phyloP scores from a whole-genome alignment of 2,797 vertebrate genomes.

The Odontamblyopus rebecca region DNA sequence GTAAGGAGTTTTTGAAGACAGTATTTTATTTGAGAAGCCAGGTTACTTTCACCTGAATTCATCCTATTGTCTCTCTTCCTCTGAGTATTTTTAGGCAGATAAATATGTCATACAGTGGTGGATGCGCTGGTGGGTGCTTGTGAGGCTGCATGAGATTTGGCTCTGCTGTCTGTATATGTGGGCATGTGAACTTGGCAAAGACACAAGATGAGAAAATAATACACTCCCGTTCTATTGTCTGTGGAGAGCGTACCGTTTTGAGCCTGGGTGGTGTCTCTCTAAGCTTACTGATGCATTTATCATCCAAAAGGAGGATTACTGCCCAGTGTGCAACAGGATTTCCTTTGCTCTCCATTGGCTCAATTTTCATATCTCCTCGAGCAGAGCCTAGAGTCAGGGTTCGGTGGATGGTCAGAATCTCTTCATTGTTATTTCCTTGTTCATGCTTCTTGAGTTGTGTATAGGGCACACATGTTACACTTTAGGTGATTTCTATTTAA shows the following conservation, averaged over 20 bases:
- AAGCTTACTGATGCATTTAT: conserved; percentile 51
- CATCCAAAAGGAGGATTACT: conserved; percentile 65
- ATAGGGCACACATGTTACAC: neutral
- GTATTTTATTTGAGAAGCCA: neutral
- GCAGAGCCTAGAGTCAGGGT: conserved; percentile 37
- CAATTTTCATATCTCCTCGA: conserved; percentile 56
- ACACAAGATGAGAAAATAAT: conserved; percentile 61
- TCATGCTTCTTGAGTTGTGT: neutral
- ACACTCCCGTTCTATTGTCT: conserved; percentile 67
- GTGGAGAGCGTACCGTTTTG: conserved; percentile 56
- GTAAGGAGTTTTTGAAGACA: neutral
- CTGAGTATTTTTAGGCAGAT: conserved; percentile 30
- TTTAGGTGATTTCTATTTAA: too few species aligned
- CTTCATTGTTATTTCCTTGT: conserved; percentile 18
- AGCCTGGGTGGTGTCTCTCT: conserved; percentile 59
- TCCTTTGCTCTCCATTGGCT: conserved; percentile 46
- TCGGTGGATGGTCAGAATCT: conserved; percentile 24
- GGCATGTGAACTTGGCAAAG: conserved; percentile 66
- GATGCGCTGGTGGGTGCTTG: conserved; percentile 46
- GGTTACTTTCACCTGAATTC: conserved; percentile 22
- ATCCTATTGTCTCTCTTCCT: conserved; percentile 37
- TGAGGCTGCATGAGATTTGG: conserved; percentile 37
- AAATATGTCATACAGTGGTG: conserved; percentile 47
- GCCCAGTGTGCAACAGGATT: conserved; percentile 51
- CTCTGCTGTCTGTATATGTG: conserved; percentile 53